Base-by-base conservation (phyloP, 64 coral and sea anemone genomes). In the Stichodactyla helianthus region DNA sequence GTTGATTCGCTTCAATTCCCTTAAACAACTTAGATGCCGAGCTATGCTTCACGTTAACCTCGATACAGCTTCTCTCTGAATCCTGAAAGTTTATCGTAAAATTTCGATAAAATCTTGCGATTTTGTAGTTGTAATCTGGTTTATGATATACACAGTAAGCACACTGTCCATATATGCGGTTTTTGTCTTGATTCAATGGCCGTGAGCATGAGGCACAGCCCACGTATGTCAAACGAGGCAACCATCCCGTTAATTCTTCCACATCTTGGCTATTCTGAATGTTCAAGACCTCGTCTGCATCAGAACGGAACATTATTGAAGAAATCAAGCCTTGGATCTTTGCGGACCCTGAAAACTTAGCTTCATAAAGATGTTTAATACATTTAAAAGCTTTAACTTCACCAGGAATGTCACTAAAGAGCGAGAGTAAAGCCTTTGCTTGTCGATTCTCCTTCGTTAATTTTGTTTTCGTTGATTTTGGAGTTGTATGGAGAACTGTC, bases 121-220 rank as follows among this genome's bases (percentile, higher is more conserved):
- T 16, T 25, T 79, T 80, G 85, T 97, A 97, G 54, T 67, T 55
- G 57, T 97, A 97, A 59, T 54, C 77, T 7, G 76, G 31, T 83
- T 86, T 82, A n/a, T 77, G 57, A 22, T 51, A 8, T 10, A 93
- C 79, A 52, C 94, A 97, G 64, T 93, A 51, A 4, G 53, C 20
- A 81, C 94, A 97, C 67, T 97, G 94, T 13, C 88, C 88, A 82
- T 97, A 97, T 71, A 97, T 86, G 14, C 64, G 76, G 86, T 97
- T 97, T 31, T 23, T 44, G 67, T 97, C 94, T 90, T 90, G 91
- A 2, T 35, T 52, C 15, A 97, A 87, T 5, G 71, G 35, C 44
- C 91, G 74, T 7, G 85, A 54, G 20, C 94, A 97, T 2, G 25
- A 27, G 2, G 87, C 91, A 26, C 95, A 97, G 7, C 95, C 95